Conservation (phyloP, 2,113 vertebrate genomes). For the Aleadryas rufinucha region DNA sequence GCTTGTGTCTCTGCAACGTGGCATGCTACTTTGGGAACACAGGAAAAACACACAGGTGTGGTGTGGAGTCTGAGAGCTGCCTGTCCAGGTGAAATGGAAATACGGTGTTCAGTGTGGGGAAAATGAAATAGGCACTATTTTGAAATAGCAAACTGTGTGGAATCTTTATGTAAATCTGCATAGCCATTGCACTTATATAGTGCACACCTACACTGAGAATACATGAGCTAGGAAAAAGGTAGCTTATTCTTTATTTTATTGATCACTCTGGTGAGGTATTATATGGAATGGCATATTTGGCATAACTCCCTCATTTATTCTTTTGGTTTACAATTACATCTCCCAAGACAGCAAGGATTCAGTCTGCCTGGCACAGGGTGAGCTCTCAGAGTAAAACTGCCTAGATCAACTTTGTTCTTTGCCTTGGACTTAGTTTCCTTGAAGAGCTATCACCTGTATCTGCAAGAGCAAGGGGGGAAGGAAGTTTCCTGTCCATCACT, state of each 20-base stretch:
- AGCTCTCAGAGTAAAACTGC: background rate
- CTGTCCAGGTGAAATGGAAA: background rate
- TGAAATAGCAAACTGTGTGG: background rate
- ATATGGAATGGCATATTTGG: background rate
- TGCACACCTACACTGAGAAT: background rate
- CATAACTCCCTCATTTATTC: background rate
- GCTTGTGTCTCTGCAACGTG: background rate
- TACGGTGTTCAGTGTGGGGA: rapidly evolving
- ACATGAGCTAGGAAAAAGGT: background rate
- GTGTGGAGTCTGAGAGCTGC: background rate
- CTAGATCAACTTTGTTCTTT: background rate
- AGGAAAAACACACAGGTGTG: background rate
- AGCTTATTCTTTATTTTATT: background rate
- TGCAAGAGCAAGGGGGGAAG: background rate
- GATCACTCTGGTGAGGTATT: rapidly evolving
- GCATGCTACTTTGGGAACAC: rapidly evolving
- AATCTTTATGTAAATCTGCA: background rate
- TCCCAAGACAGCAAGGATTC: background rate
- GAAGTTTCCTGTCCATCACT: background rate
- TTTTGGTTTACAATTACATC: background rate
- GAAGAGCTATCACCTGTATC: background rate
- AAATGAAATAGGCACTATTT: background rate
- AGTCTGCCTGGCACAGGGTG: background rate
- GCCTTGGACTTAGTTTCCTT: background rate
- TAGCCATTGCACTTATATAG: background rate